Evolutionary conservation across 1,140 invertebrate genomes (phyloP), one percentile per base, ranked within the genome.

Genomic region (Steinernema khuongi): DNA sequence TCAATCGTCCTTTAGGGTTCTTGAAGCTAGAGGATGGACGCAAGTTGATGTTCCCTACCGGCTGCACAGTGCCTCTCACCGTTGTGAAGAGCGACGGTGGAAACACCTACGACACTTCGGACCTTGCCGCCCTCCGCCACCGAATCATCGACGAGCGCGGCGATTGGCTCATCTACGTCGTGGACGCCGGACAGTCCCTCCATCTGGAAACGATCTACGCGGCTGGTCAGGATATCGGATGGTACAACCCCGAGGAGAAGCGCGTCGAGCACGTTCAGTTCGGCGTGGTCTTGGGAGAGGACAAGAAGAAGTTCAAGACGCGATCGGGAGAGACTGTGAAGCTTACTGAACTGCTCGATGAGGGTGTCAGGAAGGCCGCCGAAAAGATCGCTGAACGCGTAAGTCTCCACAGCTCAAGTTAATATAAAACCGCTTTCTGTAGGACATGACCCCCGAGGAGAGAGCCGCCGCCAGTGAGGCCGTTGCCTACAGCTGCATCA

Each of bases 231-330:
- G 78, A 85, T 67, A 32, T 84, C 1, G 75, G 73, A 50, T 84
- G 83, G 83, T 83, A 84, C 36, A 73, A 85, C 31, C 68, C 76
- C 18, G 36, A 70, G 19, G 68, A 77, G 19, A 81, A 81, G 43
- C 72, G 91, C 67, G 87, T 96, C 0, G 93, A 97, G 85, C 93
- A 96, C 87, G 92, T 97, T 31, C 90, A 90, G 18, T 99, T 99
- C 87, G 97, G 97, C 26, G 92, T 99, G 7, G 97, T 99, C 0
- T 87, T 99, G 0, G 97, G 97, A 19, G 96, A 97, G 87, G 96
- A 99, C 88, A 95, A 93, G 73, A 99, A 99, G 85, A 99, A 98
- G 86, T 98, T 99, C 83, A 99, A 99, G 88, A 99, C 96, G 0
- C 89, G 97, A 70, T 97, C 95, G 31, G 96, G 96, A 2, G 96